Percentiles rank a stretch among this genome's conserved stretches.
These are phyloP conservation scores for Momotus momota DNA, from an alignment of 2,797 vertebrate genomes.

Conservation along the genomic window DNA sequence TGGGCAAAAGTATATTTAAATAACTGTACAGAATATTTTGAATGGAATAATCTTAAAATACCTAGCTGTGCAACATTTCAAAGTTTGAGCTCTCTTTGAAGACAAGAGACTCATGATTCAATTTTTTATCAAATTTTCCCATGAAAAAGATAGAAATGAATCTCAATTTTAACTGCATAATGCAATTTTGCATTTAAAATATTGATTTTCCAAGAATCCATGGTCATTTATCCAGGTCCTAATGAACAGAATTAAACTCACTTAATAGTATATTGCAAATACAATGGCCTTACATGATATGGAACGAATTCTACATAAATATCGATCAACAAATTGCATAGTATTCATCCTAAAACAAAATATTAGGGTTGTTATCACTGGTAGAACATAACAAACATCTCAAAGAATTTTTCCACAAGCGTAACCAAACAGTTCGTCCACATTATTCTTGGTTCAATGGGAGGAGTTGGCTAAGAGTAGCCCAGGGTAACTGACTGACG, in stretches of 20 bases:
- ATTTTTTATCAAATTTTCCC: background rate
- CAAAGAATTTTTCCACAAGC: background rate
- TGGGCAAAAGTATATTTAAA: background rate
- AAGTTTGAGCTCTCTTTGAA: background rate
- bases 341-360: conserved; percentile 47
- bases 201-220: conserved; percentile 14
- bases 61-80: background rate
- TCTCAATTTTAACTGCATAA: background rate
- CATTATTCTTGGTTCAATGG: background rate
- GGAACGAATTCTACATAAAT: conserved; percentile 72
- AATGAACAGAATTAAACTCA: conserved; percentile 84
- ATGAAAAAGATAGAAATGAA: background rate
- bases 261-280: conserved; percentile 69
- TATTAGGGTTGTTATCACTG: background rate
- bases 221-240: conserved; percentile 93
- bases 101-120: background rate
- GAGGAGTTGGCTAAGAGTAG: background rate
- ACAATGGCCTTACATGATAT: conserved; percentile 52
- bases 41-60: background rate
- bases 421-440: conserved; percentile 22
- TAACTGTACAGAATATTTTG: background rate
- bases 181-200: background rate
- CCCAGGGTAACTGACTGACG: background rate
- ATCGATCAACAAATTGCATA: conserved; percentile 42
- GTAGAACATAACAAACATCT: background rate